Percentiles rank a stretch among this genome's conserved stretches.
Evolutionary conservation across 2,888 invertebrate species (phyloP).

Genomic region (Chrysotoxum bicinctum): DNA sequence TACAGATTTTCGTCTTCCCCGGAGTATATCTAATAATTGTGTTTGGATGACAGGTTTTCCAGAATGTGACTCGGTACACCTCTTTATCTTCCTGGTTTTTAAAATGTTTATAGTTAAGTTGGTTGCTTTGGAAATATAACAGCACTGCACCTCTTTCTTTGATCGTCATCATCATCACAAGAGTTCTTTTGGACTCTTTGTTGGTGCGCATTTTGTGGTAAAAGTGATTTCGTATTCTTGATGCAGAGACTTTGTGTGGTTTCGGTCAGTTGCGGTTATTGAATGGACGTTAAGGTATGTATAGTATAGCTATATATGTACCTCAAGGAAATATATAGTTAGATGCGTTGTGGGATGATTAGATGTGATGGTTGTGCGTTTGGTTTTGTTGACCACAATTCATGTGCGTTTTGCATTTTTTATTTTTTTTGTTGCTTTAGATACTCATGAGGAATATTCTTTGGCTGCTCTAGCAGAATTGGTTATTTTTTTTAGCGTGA

Average conservation of each 20-base stretch:
- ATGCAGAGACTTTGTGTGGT: constrained; percentile 33
- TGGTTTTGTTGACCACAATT: constrained; percentile 33
- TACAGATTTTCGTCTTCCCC: constrained; percentile 10
- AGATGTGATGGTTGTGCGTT: constrained; percentile 28
- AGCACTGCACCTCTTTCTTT: constrained; percentile 58
- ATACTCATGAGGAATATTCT: background rate
- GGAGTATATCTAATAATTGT: background rate
- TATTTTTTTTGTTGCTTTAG: background rate
- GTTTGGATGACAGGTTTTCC: constrained; percentile 41
- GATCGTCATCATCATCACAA: background rate
- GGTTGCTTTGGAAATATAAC: constrained; percentile 15
- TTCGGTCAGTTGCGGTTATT: constrained; percentile 43
- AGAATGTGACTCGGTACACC: constrained; percentile 46
- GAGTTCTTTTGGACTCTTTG: background rate
- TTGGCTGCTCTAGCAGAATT: background rate
- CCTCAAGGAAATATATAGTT: background rate
- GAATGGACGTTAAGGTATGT: constrained; percentile 3
- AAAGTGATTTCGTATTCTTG: constrained; percentile 68
- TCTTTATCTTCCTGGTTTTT: constrained; percentile 65
- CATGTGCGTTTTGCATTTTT: constrained; percentile 31
- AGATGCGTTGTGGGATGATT: constrained; percentile 29
- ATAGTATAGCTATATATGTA: too few relatives aligned
- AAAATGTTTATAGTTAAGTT: constrained; percentile 10
- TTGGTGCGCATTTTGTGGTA: constrained; percentile 40
- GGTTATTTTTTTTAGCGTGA: constrained; percentile 13